Evolutionary conservation across 2,113 vertebrate species (phyloP).

Genomic region (Festucalex cinctus): DNA sequence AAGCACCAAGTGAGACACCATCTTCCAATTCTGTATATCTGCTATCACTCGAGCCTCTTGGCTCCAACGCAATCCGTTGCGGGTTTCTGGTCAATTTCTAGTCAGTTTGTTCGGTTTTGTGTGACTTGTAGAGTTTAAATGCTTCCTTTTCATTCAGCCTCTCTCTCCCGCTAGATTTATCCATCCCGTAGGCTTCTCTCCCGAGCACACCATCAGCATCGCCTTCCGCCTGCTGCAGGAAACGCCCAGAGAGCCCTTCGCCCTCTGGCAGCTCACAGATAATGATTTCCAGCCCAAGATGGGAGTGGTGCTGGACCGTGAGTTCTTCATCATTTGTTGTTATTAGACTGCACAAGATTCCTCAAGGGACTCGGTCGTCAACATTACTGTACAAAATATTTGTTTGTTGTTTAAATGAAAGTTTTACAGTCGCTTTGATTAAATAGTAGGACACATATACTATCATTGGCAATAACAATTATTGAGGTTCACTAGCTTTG

Average conservation of each 20-base stretch:
- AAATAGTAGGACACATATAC: background rate
- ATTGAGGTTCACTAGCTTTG: background rate
- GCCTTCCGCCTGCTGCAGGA: conserved; percentile 84
- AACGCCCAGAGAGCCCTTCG: conserved; percentile 81
- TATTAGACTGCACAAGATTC: background rate
- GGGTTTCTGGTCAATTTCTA: too few relatives aligned
- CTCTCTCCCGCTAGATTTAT: conserved; percentile 70
- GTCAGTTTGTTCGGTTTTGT: background rate
- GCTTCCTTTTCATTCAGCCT: background rate
- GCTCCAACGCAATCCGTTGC: too few relatives aligned
- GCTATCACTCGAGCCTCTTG: too few relatives aligned
- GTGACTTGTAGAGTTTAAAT: background rate
- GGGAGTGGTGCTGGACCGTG: conserved; percentile 86
- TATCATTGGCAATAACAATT: background rate
- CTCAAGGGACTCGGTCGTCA: background rate
- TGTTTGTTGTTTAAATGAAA: background rate
- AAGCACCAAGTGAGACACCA: conserved; percentile 76
- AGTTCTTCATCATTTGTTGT: conserved; percentile 43
- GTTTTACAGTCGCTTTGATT: background rate
- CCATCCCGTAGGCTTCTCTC: conserved; percentile 76
- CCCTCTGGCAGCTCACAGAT: conserved; percentile 87
- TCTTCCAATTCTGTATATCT: background rate
- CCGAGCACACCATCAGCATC: conserved; percentile 81
- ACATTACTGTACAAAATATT: background rate
- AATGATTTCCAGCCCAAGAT: conserved; percentile 87